phyloP scores from a whole-genome alignment of 2,888 invertebrate species.

The Tenthredo distinguenda region DNA sequence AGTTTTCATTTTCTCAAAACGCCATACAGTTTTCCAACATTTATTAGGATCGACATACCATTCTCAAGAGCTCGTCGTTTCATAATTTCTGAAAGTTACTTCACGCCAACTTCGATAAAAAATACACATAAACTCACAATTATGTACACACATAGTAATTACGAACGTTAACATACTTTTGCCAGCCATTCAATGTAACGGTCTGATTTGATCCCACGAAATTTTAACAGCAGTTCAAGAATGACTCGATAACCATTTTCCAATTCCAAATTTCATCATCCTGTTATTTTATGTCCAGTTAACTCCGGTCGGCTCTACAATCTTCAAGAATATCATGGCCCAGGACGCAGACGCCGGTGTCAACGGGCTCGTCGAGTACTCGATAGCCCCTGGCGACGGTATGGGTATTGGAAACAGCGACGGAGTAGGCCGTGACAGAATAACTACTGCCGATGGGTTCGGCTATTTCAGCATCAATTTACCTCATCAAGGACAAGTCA shows the following conservation, averaged over 20 bases:
- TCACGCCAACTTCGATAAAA: background rate
- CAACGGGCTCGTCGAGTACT: slow-evolving; percentile 93
- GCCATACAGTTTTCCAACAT: background rate
- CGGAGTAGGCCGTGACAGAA: slow-evolving; percentile 80
- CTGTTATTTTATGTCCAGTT: slow-evolving; percentile 81
- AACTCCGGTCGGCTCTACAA: slow-evolving; percentile 91
- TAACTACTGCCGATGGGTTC: slow-evolving; percentile 88
- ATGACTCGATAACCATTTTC: background rate
- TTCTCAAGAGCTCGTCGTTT: background rate
- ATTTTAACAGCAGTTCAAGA: background rate
- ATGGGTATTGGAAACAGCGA: slow-evolving; percentile 81
- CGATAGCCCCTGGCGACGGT: slow-evolving; percentile 86
- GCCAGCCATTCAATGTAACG: background rate
- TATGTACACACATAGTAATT: background rate
- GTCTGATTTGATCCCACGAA: background rate
- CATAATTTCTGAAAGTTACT: background rate
- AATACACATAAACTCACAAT: background rate
- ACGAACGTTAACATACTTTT: background rate
- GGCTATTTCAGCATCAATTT: slow-evolving; percentile 91
- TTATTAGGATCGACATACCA: background rate
- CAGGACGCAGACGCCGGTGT: slow-evolving; percentile 92
- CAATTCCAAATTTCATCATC: background rate
- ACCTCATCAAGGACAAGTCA: slow-evolving; percentile 94
- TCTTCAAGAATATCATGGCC: slow-evolving; percentile 90
- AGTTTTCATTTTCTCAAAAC: background rate